Conservation (phyloP, 2,113 vertebrate genomes). For the Callorhinus ursinus region DNA sequence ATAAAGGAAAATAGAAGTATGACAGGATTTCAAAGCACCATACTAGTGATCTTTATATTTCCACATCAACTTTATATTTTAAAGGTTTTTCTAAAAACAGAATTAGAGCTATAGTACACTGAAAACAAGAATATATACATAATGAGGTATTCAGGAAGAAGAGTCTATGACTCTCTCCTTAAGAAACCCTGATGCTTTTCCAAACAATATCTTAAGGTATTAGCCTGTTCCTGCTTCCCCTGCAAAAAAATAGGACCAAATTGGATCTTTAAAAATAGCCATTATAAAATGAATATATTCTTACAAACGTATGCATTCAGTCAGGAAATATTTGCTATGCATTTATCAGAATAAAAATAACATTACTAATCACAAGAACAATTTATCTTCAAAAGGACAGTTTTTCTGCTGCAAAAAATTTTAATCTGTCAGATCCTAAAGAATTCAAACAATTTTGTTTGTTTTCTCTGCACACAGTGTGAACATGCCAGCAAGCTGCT, state of each 20-base stretch:
- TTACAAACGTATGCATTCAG: slow-evolving; percentile 29
- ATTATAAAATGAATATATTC: slow-evolving; percentile 33
- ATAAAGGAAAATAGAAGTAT: background rate
- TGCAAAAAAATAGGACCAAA: background rate
- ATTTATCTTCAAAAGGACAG: slow-evolving; percentile 27
- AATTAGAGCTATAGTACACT: background rate
- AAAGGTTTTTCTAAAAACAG: slow-evolving; percentile 13
- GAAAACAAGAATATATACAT: background rate
- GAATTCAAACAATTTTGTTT: slow-evolving; percentile 13
- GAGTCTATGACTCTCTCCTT: background rate
- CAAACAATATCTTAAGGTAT: slow-evolving; percentile 15
- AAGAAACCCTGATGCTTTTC: background rate
- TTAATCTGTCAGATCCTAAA: slow-evolving; percentile 23
- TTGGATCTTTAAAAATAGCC: slow-evolving; percentile 2
- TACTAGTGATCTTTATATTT: slow-evolving; percentile 21
- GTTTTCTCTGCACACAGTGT: slow-evolving; percentile 34
- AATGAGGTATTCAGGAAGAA: background rate
- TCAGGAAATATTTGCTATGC: background rate
- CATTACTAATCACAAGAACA: background rate
- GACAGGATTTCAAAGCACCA: background rate
- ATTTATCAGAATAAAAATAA: slow-evolving; percentile 56
- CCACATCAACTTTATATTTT: background rate
- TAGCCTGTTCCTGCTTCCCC: background rate
- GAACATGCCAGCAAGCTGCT: background rate
- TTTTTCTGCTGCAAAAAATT: slow-evolving; percentile 17